These are phyloP conservation scores for Homarus gammarus DNA, from an alignment of 2,888 invertebrate species.

Conservation along the genomic window DNA sequence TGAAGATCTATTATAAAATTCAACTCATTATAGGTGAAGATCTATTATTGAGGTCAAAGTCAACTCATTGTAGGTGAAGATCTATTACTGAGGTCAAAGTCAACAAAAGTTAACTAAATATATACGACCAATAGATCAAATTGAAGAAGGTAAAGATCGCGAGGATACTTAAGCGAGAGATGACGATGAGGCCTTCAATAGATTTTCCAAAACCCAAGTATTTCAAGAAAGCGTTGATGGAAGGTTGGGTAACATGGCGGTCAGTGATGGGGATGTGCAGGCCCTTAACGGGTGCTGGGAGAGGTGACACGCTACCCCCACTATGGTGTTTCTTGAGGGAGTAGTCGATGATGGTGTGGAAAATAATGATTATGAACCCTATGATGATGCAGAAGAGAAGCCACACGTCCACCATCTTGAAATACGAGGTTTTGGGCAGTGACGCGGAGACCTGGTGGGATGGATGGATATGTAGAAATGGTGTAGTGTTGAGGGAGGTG, in stretches of 20 bases:
- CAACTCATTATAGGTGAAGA: too few relatives aligned
- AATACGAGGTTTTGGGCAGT: conserved; percentile 61
- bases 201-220: neutral
- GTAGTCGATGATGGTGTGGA: conserved; percentile 56
- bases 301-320: neutral
- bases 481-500: too few relatives aligned
- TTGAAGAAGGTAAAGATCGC: conserved; percentile 22
- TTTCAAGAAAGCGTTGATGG: neutral
- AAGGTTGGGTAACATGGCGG: too few relatives aligned
- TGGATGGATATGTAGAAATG: too few relatives aligned
- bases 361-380: conserved; percentile 59
- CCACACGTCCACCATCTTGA: conserved; percentile 66
- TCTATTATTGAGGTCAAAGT: too few relatives aligned
- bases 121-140: conserved; percentile 41
- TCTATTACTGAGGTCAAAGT: too few relatives aligned
- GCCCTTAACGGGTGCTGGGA: neutral
- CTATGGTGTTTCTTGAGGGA: neutral
- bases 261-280: neutral
- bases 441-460: conserved; percentile 43
- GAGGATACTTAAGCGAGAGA: conserved; percentile 3
- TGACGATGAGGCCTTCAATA: neutral
- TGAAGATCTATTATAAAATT: too few relatives aligned
- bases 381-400: conserved; percentile 64
- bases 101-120: conserved; percentile 35
- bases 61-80: too few relatives aligned